Evolutionary conservation across 2,113 vertebrate species (phyloP), one percentile per base, ranked within the genome.

Genomic region (Festucalex cinctus): DNA sequence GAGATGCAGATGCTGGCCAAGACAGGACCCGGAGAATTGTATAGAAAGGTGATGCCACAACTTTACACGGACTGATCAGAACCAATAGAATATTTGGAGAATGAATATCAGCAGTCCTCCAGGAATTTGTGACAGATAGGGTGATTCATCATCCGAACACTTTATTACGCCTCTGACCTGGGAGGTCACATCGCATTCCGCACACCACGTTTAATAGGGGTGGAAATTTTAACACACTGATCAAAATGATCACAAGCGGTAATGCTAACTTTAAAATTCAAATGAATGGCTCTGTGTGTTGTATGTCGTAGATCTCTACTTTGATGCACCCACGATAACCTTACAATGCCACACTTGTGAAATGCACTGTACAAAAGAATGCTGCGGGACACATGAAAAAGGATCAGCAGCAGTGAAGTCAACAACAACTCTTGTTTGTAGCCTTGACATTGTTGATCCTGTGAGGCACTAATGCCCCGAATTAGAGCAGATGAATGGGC

Each of bases 401-500:
- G 88, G 75, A 79, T 75, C 84, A 32, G 63, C 79, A 80, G 71
- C 63, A 76, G 70, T 71, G 75, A 82, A 86, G 88, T 88, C 87
- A 85, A 72, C 77, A 88, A 90, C 86, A 90, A 88, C 81, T 86
- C 76, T 80, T 85, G 79, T 86, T 88, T 88, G 88, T 88, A 80
- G 86, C 82, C 82, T 84, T 85, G 86, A 89, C 88, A 89, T 83
- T 88, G 83, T 83, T 89, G 84, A 87, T 88, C 90, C 86, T 89
- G 87, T 81, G 79, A 84, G 86, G 86, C 85, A 90, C 86, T 94
- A 92, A 91, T 93, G 88, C 86, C 81, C 90, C 77, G 87, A 90
- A 92, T 91, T 89, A 92, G 90, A 91, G 90, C 84, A 93, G 92
- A 94, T 92, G 90, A 92, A 83, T 89, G 89, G 83, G 86, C 78